These are phyloP conservation scores for Axis porcinus DNA, from an alignment of 2,113 vertebrate genomes.

Conservation along the genomic window DNA sequence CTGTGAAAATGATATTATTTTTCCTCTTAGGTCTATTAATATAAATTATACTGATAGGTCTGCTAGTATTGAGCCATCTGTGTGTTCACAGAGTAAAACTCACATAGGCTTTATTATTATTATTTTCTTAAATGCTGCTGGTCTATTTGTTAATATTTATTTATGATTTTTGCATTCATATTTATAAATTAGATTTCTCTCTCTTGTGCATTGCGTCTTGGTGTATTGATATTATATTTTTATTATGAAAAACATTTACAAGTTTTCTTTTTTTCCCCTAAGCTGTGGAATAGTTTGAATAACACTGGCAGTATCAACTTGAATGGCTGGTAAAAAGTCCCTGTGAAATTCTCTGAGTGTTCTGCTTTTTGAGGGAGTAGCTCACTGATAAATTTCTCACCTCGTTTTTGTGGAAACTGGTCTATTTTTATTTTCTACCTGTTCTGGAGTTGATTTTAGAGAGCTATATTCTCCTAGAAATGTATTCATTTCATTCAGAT, in stretches of 20 bases:
- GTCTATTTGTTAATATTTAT: neutral
- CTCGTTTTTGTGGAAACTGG: neutral
- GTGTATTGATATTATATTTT: neutral
- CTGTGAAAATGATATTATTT: neutral
- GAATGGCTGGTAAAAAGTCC: neutral
- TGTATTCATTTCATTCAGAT: neutral
- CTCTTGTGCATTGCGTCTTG: neutral
- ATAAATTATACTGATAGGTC: neutral
- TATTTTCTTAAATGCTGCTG: neutral
- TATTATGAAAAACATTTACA: neutral
- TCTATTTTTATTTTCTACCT: conserved; percentile 3
- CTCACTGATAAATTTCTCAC: neutral
- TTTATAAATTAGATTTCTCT: neutral
- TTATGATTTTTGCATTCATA: neutral
- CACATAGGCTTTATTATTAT: neutral
- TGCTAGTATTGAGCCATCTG: neutral
- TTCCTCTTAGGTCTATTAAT: neutral
- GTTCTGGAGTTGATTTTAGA: neutral
- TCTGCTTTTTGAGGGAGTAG: neutral
- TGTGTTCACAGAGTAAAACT: neutral
- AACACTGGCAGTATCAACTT: neutral
- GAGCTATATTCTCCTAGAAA: neutral
- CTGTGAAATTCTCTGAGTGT: neutral
- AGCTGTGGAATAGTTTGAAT: neutral
- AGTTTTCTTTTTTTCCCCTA: neutral